Evolutionary conservation across 2,113 vertebrate genomes (phyloP), one percentile per base, ranked within the genome.

Genomic region (Atlantisia rogersi): DNA sequence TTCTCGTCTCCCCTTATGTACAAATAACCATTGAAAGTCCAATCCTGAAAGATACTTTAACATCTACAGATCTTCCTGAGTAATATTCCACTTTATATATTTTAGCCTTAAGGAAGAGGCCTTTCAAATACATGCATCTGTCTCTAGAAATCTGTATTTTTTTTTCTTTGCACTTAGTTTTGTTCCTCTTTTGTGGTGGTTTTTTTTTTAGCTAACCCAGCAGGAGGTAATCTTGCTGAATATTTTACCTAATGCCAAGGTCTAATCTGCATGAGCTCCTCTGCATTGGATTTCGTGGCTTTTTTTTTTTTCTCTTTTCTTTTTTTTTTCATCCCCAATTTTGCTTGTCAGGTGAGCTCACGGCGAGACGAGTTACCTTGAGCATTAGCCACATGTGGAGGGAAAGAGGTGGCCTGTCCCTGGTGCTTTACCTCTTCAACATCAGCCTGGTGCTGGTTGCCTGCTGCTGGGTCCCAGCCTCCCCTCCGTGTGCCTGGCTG

Each of bases 21-120:
- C 37, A 35, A 76, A 93, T 21, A 55, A 28, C 8, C 11, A 29
- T 32, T 46, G 12, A 28, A 22, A 2, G 1, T 60, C 42, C 48
- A 68, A 17, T 82, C 40, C 62, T 79, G 48, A 81, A 73, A 58
- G 18, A 71, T 14, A 40, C 50, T 78, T 42, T 64, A 58, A 55
- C 19, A 93, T 65, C 37, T 65, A 37, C 8, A 14, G 48, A 64
- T 59, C 29, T 70, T 63, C 40, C 24, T 6, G 37, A 69, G 15
- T 58, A 60, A 67, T 28, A 63, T 18, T 62, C 67, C 84, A 82
- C 21, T 40, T 81, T 32, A 62, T 52, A 48, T 89, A 48, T 89
- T 88, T 94, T 68, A 92, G 67, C 22, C 32, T 25, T 39, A 94
- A 94, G 62, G 77, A 94, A 88, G 19, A 78, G 17, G 4, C 46